Percentiles rank a stretch among this genome's conserved stretches.
These are phyloP conservation scores for Bergia sp. DNA, from an alignment of 92 coral and sea anemone species.

Conservation along the genomic window DNA sequence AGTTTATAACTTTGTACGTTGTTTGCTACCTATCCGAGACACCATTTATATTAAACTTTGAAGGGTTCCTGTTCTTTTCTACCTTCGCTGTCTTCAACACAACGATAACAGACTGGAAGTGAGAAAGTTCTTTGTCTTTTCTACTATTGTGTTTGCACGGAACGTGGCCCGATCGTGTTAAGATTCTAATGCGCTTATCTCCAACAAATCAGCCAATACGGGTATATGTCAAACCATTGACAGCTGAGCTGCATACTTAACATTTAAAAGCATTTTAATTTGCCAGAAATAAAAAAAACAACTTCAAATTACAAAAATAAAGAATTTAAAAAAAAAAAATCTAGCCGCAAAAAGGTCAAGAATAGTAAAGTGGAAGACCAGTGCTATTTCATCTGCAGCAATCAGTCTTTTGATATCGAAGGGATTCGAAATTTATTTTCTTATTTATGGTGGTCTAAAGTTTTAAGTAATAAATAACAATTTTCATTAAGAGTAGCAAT, in stretches of 20 bases:
- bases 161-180: no score
- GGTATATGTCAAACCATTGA: background rate
- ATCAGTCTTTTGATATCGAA: background rate
- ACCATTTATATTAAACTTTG: no score
- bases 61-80: background rate
- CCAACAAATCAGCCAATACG: background rate
- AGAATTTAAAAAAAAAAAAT: background rate
- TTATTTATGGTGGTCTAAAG: background rate
- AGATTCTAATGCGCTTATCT: background rate
- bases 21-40: background rate
- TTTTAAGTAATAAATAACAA: background rate
- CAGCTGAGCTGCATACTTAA: background rate
- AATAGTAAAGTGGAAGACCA: no score
- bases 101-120: no score
- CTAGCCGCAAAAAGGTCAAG: background rate
- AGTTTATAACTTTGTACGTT: no score
- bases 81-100: background rate
- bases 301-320: background rate
- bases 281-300: background rate
- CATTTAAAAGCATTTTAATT: background rate
- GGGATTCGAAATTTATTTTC: no score
- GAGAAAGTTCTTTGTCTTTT: background rate
- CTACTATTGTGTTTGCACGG: background rate
- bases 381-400: background rate
- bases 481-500: background rate